Conservation (phyloP, 2,797 vertebrate genomes). For the Rhinoraja longicauda region DNA sequence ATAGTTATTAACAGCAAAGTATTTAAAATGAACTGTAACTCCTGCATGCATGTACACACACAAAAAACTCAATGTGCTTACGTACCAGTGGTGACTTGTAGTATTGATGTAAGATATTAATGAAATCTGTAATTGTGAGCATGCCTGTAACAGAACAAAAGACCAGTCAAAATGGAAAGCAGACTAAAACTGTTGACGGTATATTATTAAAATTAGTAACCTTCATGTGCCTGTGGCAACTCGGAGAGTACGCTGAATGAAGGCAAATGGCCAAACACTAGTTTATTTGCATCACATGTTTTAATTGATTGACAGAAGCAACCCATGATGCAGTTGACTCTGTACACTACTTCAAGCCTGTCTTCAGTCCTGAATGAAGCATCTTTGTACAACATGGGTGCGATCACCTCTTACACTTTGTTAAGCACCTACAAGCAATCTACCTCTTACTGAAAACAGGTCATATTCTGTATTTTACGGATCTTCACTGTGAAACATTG, state of each 20-base stretch:
- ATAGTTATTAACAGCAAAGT: background rate
- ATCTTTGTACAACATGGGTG: background rate
- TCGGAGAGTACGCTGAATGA: background rate
- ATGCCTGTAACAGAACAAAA: conserved; percentile 68
- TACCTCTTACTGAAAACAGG: background rate
- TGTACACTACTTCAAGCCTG: background rate
- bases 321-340: background rate
- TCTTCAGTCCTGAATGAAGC: background rate
- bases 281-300: background rate
- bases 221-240: background rate
- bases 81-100: conserved; percentile 96
- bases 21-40: background rate
- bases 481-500: background rate
- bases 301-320: background rate
- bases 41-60: background rate
- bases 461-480: background rate
- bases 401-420: background rate
- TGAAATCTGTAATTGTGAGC: conserved; percentile 98
- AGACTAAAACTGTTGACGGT: background rate
- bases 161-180: background rate
- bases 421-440: background rate
- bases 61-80: background rate
- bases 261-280: background rate
- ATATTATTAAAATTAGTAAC: background rate
- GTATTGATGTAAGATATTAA: conserved; percentile 94